Conservation (phyloP, 2,113 vertebrate species). For the Beaufortia kweichowensis region DNA sequence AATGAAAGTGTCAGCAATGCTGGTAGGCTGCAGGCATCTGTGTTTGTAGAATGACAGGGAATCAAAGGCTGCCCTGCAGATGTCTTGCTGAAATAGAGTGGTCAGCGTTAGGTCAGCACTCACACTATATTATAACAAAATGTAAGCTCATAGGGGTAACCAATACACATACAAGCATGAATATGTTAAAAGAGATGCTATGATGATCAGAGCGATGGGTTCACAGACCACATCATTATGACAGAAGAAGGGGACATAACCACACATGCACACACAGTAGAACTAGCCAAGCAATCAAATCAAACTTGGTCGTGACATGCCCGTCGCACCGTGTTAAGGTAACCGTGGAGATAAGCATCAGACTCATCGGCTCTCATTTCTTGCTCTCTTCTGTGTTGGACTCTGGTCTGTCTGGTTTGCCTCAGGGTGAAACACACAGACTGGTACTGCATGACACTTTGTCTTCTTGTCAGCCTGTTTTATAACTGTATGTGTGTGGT, state of each 20-base stretch:
- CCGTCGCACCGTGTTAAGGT: constrained; percentile 6
- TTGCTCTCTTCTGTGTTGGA: neutral
- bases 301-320: constrained; percentile 16
- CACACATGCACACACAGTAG: neutral
- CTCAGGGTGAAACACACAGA: constrained; percentile 20
- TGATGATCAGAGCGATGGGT: neutral
- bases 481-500: neutral
- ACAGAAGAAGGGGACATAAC: neutral
- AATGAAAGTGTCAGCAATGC: constrained; percentile 55
- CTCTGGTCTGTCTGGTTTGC: neutral
- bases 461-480: constrained; percentile 12
- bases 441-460: constrained; percentile 34
- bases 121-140: constrained; percentile 32
- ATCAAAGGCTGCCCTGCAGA: constrained; percentile 53
- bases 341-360: constrained; percentile 22
- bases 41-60: constrained; percentile 58
- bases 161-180: constrained; percentile 18
- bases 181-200: neutral
- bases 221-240: neutral
- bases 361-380: neutral
- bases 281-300: constrained; percentile 24
- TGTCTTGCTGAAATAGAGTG: constrained; percentile 57
- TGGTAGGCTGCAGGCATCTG: constrained; percentile 49
- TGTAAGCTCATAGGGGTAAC: neutral
- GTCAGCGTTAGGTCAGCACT: neutral